Conservation (phyloP, 2,888 invertebrate species). For the Aquatica leii region DNA sequence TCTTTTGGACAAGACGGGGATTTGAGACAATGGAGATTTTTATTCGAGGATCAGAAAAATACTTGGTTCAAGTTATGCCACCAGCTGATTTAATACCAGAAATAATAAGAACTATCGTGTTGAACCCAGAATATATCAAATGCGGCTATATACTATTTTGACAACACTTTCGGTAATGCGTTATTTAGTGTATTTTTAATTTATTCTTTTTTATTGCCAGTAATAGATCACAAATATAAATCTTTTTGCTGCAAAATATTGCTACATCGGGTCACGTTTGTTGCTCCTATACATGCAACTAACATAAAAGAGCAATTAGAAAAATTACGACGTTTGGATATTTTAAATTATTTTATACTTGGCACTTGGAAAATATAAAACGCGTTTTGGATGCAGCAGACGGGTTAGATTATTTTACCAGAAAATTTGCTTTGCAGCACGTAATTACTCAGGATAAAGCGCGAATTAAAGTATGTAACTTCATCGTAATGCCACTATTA, state of each 20-base stretch:
- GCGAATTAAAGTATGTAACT: constrained; percentile 76
- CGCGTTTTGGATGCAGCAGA: constrained; percentile 66
- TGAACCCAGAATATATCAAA: constrained; percentile 87
- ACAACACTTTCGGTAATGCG: constrained; percentile 77
- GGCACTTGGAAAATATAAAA: constrained; percentile 76
- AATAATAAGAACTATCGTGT: constrained; percentile 81
- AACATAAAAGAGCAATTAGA: constrained; percentile 73
- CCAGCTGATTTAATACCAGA: constrained; percentile 87
- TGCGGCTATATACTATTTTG: constrained; percentile 91
- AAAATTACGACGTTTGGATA: constrained; percentile 80
- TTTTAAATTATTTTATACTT: constrained; percentile 89
- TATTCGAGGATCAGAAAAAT: constrained; percentile 74
- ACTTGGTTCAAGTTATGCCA: constrained; percentile 83
- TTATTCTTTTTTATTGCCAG: constrained; percentile 65
- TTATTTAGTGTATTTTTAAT: not conserved
- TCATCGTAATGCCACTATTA: constrained; percentile 79
- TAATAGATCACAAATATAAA: constrained; percentile 95
- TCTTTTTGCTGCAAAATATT: constrained; percentile 89
- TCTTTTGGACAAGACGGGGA: constrained; percentile 88
- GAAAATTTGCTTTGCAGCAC: constrained; percentile 90
- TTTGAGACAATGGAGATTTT: constrained; percentile 81
- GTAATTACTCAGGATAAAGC: constrained; percentile 80
- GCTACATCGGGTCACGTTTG: constrained; percentile 88
- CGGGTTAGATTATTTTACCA: constrained; percentile 75
- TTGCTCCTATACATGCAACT: constrained; percentile 69